Conservation (phyloP, 2,113 vertebrate genomes). For the Protobothrops mucrosquamatus region DNA sequence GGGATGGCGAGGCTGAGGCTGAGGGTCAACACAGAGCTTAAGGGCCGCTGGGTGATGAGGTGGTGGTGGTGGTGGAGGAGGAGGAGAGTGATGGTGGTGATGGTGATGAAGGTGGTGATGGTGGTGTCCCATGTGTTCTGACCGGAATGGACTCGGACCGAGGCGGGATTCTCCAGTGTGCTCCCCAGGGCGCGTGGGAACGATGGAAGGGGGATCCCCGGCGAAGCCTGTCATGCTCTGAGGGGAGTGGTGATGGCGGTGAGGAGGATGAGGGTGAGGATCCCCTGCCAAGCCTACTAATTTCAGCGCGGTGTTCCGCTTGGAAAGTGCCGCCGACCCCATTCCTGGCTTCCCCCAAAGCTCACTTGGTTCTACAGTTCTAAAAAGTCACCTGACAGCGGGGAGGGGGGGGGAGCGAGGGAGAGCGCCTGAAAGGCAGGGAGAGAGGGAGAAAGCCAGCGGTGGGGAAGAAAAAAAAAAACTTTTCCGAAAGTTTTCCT, state of each 20-base stretch:
- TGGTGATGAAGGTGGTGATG: constrained; percentile 75
- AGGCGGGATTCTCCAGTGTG: constrained; percentile 82
- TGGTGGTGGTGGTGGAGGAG: constrained; percentile 40
- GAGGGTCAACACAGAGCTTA: constrained; percentile 83
- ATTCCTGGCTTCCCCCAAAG: constrained; percentile 81
- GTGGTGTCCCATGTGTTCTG: constrained; percentile 88
- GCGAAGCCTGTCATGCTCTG: constrained; percentile 87
- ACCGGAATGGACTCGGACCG: constrained; percentile 84
- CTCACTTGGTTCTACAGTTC: constrained; percentile 82
- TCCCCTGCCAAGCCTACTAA: constrained; percentile 86
- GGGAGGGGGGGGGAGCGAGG: constrained; percentile 83
- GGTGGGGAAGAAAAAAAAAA: constrained; percentile 66
- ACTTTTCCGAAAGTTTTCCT: constrained; percentile 57
- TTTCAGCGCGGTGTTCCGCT: constrained; percentile 88
- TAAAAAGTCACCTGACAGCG: constrained; percentile 87
- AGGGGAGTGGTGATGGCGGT: constrained; percentile 78
- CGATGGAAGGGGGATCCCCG: constrained; percentile 83
- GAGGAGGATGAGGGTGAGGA: constrained; percentile 64
- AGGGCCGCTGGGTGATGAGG: constrained; percentile 93
- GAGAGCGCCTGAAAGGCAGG: constrained; percentile 76
- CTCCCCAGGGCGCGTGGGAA: constrained; percentile 82
- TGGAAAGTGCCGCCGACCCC: constrained; percentile 87
- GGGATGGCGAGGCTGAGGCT: constrained; percentile 76
- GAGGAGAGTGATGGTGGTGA: constrained; percentile 68
- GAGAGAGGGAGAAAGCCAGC: constrained; percentile 70